Evolutionary conservation across 35 echinoderm and acorn worm species (phyloP), one percentile per base, ranked within the genome.

Genomic region (Heliocidaris erythrogramma): DNA sequence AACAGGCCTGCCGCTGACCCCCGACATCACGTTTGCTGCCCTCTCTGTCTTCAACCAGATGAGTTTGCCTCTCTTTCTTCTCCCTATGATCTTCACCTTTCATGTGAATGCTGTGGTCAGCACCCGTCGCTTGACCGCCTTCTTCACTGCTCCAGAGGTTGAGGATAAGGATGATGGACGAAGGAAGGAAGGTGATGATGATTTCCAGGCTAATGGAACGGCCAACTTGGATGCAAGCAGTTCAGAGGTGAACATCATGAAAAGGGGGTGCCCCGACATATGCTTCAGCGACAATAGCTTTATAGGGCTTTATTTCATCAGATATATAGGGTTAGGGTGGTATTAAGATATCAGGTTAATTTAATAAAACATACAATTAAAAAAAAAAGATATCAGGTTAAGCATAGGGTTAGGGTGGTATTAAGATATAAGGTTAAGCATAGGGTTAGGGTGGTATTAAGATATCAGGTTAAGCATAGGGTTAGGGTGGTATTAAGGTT

Each of bases 21-120:
- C 98, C 0, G 97, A 97, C 84, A 97, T 99, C 18, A 96, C 98
- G 49, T 99, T 99, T 89, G 95, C 98, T 17, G 95, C 98, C 53
- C 95, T 99, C 14, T 95, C 98, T 0, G 96, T 99, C 96, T 97
- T 99, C 96, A 99, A 99, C 95, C 97, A 99, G 94, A 96, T 99
- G 97, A 94, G 94, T 47, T 91, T 97, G 21, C 98, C 98, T 16
- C 94, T 99, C 30, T 95, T 97, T 59, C 53, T 99, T 18, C 86
- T 99, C 32, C 98, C 98, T 5, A 96, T 90, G 11, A 95, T 97
- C 59, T 96, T 99, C 92, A 95, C 96, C 48, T 99, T 94, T 35
- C 94, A 94, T 85, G 97, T 97, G 92, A 99, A 99, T 94, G 98
- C 98, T 59, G 92, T 97, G 18, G 95, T 99, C 95, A 99, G 98